Evolutionary conservation across 2,888 invertebrate genomes (phyloP).

Genomic region (Frankliniella intonsa): DNA sequence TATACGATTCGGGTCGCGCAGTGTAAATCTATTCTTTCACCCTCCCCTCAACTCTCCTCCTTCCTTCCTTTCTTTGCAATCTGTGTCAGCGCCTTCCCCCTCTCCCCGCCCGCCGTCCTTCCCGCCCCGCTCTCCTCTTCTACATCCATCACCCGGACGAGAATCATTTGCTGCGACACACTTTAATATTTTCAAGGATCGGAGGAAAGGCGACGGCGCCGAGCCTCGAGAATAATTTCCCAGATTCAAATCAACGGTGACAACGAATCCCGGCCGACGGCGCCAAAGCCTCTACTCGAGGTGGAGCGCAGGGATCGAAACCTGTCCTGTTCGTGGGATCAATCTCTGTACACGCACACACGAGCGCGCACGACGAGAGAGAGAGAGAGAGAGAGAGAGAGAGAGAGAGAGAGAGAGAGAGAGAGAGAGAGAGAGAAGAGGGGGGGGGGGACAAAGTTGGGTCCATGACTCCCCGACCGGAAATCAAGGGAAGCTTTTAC

Average conservation of each 20-base stretch:
- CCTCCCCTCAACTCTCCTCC: not conserved
- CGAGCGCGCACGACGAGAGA: too few species aligned
- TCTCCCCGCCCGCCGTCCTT: not conserved
- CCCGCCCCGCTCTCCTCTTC: not conserved
- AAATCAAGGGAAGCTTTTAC: too few species aligned
- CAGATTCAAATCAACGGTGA: too few species aligned
- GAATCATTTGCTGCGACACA: slow-evolving; percentile 5
- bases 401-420: slow-evolving; percentile 1
- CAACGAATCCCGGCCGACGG: not conserved
- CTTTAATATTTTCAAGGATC: not conserved
- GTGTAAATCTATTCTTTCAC: not conserved
- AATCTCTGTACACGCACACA: too few species aligned
- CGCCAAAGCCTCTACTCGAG: too few species aligned
- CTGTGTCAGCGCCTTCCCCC: not conserved
- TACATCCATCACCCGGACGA: not conserved
- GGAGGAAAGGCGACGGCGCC: too few species aligned
- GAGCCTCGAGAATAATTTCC: too few species aligned
- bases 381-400: not conserved
- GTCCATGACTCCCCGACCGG: too few species aligned
- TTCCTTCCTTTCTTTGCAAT: not conserved
- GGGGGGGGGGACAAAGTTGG: too few species aligned
- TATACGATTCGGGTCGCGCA: not conserved
- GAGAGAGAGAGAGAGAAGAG: too few species aligned
- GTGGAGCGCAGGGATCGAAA: too few species aligned
- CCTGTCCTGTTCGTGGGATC: too few species aligned